A percentile compares a stretch with the other conserved stretches of the same genome.
phyloP scores from a whole-genome alignment of 53 echinoderm and acorn worm genomes.

The Holothuria scabra region DNA sequence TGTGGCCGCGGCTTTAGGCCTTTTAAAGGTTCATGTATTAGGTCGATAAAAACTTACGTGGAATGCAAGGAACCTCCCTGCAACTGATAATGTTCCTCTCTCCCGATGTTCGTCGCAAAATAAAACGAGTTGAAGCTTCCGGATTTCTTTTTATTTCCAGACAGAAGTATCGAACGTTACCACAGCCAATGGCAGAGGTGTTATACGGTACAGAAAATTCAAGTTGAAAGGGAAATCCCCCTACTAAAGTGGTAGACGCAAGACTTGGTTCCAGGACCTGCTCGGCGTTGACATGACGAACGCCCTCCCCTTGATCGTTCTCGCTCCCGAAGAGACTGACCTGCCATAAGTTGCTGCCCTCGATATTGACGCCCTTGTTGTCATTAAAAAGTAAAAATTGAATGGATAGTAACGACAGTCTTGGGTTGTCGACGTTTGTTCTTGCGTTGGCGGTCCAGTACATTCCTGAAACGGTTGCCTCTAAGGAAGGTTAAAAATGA shows the following conservation, averaged over 20 bases:
- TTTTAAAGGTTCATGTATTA: too few species aligned
- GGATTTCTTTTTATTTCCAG: constrained; percentile 31
- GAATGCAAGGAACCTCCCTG: constrained; percentile 11
- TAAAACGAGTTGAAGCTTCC: neutral
- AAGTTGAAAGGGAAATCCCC: constrained; percentile 27
- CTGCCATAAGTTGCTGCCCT: constrained; percentile 22
- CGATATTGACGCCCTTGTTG: constrained; percentile 10
- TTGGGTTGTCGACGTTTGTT: neutral
- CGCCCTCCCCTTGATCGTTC: constrained; percentile 5
- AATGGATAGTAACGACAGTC: neutral
- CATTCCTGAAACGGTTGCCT: neutral
- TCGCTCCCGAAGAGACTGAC: constrained; percentile 18
- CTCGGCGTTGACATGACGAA: neutral
- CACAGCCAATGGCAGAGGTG: constrained; percentile 28
- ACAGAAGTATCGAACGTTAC: constrained; percentile 21
- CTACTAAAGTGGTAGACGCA: neutral
- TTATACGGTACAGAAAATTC: constrained; percentile 11
- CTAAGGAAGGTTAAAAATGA: neutral
- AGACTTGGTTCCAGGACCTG: neutral
- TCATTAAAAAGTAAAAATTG: constrained; percentile 26
- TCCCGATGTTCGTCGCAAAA: constrained; percentile 9
- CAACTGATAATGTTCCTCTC: neutral
- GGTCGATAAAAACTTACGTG: neutral
- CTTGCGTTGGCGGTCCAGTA: constrained; percentile 30
- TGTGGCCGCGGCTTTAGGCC: too few species aligned